Evolutionary conservation across 2,113 vertebrate species (phyloP), one percentile per base, ranked within the genome.

Genomic region (Triplophysa siluroides): DNA sequence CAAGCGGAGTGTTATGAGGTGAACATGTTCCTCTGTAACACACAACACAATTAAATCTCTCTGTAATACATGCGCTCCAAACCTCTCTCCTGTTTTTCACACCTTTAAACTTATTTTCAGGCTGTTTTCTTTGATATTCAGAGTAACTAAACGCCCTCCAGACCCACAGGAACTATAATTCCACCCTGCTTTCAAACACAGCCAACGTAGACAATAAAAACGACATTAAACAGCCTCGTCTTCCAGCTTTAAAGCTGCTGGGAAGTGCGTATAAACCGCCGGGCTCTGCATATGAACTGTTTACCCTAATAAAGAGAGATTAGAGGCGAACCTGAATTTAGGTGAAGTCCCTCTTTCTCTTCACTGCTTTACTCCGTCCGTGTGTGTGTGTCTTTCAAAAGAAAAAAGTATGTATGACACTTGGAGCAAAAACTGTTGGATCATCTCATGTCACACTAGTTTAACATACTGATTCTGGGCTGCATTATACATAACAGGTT

Each of bases 11-110:
- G 70, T 72, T 78, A 73, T 74, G 77, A 52, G 24, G 76, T 77
- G 66, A 56, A n/a, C 50, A 24, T 60, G 72, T 26, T 73, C 68
- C 63, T 45, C 68, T 73, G 70, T 78, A 82, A 82, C 62, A 61
- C 62, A 12, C 52, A 73, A 12, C 7, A 43, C 33, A 43, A 60
- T 73, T 73, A 73, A 60, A 73, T 73, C 26, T 21, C 70, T 23
- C 70, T 58, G 58, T 72, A 58, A 72, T 38, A 58, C 52, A 72
- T 58, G 11, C 19, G 9, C 11, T 41, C 13, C 29, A 58, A 60
- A 18, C 29, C 71, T 43, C 1, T 56, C 12, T 9, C 29, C n/a
- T 43, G 54, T 73, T 60, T 18, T 60, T 43, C 54, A 73, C 21
- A 58, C 26, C 26, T 72, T 58, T 29, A 38, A 72, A 56, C 29